Evolutionary conservation across 2,888 invertebrate genomes (phyloP).

Genomic region (Octodonta nipae): DNA sequence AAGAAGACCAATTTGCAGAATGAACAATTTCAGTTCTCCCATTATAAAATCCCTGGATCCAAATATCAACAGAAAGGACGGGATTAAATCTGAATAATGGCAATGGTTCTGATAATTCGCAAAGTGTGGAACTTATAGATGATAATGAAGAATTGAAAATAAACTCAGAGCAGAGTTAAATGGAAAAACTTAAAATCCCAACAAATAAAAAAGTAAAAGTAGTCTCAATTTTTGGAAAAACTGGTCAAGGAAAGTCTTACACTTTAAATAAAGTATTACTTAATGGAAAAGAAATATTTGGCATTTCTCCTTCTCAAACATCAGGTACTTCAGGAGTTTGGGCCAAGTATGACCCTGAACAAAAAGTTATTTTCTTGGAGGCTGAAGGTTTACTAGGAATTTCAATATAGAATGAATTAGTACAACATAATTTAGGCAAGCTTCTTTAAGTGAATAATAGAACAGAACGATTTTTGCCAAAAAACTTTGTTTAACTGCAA

Average conservation of each 20-base stretch:
- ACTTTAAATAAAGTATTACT: slow-evolving; percentile 61
- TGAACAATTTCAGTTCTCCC: slow-evolving; percentile 11
- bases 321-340: slow-evolving; percentile 68
- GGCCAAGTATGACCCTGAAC: slow-evolving; percentile 55
- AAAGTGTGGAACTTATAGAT: slow-evolving; percentile 49
- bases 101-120: no score
- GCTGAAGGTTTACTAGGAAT: slow-evolving; percentile 72
- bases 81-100: slow-evolving; percentile 16
- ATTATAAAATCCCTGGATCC: slow-evolving; percentile 28
- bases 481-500: no score
- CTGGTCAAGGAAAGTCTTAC: slow-evolving; percentile 71
- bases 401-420: no score
- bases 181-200: slow-evolving; percentile 36
- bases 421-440: no score
- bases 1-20: no score
- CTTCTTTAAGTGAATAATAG: no score
- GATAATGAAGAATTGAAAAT: slow-evolving; percentile 48
- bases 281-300: slow-evolving; percentile 48
- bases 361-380: slow-evolving; percentile 57
- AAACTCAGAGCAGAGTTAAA: slow-evolving; percentile 41
- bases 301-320: slow-evolving; percentile 51
- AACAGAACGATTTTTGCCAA: no score
- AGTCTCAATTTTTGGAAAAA: slow-evolving; percentile 71
- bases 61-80: slow-evolving; percentile 13
- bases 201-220: slow-evolving; percentile 54